Conservation (phyloP, 2,888 invertebrate species). For the Dyspetes luteomarginatus region DNA sequence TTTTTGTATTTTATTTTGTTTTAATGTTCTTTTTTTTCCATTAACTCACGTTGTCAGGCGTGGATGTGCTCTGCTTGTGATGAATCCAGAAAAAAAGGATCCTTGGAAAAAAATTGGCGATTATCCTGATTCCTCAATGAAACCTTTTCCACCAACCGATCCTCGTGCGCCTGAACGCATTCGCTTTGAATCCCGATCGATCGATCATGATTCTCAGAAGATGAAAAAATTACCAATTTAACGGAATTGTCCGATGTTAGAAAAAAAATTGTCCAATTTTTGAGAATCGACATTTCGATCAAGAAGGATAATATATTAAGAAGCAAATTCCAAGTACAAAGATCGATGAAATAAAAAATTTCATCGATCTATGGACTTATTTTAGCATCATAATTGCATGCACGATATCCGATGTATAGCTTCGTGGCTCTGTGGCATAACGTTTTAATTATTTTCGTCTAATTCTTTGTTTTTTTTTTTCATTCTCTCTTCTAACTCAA, state of each 20-base stretch:
- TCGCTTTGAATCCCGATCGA: not conserved
- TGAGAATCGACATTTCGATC: not conserved
- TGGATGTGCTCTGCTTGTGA: slow-evolving; percentile 65
- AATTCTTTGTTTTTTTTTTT: not conserved
- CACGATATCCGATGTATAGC: not conserved
- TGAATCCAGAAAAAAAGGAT: slow-evolving; percentile 27
- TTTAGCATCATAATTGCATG: not conserved
- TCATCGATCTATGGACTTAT: not conserved
- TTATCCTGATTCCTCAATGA: slow-evolving; percentile 20
- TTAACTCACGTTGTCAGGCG: slow-evolving; percentile 66
- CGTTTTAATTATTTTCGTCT: not conserved
- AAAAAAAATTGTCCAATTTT: not conserved
- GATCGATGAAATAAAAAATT: not conserved
- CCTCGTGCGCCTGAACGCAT: not conserved
- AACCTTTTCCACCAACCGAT: not conserved
- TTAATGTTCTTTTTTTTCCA: slow-evolving; percentile 61
- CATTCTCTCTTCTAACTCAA: not conserved
- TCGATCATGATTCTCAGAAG: not conserved
- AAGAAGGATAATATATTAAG: not conserved
- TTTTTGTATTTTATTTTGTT: slow-evolving; percentile 59
- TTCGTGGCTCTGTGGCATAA: not conserved
- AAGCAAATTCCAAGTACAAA: not conserved
- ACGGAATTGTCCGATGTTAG: not conserved
- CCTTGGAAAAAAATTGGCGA: slow-evolving; percentile 26
- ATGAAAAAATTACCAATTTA: not conserved